A percentile compares a stretch with the other conserved stretches of the same genome.
Conservation (phyloP, 2,888 invertebrate species). For the Crematogaster levior region DNA sequence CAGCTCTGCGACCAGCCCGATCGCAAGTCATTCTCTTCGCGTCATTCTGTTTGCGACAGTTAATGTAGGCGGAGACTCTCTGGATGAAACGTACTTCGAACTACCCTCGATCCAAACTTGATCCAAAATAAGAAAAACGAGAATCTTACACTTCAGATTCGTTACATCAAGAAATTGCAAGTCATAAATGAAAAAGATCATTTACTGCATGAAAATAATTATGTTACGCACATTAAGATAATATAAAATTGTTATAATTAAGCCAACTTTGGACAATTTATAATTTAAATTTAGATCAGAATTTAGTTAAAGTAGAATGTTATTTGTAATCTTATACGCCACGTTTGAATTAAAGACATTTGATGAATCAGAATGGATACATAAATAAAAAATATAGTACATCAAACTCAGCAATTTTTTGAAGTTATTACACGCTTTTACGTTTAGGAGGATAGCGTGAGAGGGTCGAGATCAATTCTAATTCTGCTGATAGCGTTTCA, state of each 20-base stretch:
- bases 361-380: background rate
- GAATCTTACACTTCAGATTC: background rate
- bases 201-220: background rate
- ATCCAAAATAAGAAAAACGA: background rate
- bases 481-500: too few relatives aligned
- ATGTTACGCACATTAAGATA: background rate
- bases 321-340: background rate
- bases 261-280: background rate
- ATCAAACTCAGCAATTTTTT: too few relatives aligned
- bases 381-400: background rate
- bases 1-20: slow-evolving; percentile 62
- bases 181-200: slow-evolving; percentile 6
- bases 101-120: background rate
- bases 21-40: slow-evolving; percentile 73
- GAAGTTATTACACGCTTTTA: too few relatives aligned
- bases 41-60: slow-evolving; percentile 46
- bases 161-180: background rate
- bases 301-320: background rate
- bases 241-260: background rate
- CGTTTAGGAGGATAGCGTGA: too few relatives aligned
- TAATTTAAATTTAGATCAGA: background rate
- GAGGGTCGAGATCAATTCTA: too few relatives aligned
- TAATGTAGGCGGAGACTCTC: background rate
- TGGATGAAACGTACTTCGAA: slow-evolving; percentile 2
- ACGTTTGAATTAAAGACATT: background rate